A percentile compares a stretch with the other conserved stretches of the same genome.
phyloP scores from a whole-genome alignment of 2,797 vertebrate species.

The Amphiprion clarkii region DNA sequence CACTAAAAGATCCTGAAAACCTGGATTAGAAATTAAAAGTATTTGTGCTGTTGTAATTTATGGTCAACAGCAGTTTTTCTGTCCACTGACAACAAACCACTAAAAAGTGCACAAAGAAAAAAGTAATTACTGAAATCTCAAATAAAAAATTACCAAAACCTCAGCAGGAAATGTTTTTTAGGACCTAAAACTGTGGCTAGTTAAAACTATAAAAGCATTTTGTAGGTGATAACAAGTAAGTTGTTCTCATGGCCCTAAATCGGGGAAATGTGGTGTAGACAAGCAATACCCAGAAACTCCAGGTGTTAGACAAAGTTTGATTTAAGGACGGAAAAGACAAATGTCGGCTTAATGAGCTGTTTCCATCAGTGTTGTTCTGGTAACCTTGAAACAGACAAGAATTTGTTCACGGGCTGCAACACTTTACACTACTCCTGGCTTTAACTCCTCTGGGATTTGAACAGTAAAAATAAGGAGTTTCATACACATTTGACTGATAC shows the following conservation, averaged over 20 bases:
- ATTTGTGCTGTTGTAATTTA: background rate
- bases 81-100: background rate
- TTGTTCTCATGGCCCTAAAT: background rate
- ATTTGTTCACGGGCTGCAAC: background rate
- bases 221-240: background rate
- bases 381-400: background rate
- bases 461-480: background rate
- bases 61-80: background rate
- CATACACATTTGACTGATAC: background rate
- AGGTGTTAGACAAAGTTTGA: conserved; percentile 9
- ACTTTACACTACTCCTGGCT: background rate
- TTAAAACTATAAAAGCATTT: background rate
- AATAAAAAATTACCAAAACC: background rate
- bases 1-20: background rate
- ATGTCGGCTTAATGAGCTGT: background rate
- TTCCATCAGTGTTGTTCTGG: background rate
- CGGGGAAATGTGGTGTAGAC: background rate
- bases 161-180: background rate
- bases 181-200: background rate
- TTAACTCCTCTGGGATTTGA: background rate
- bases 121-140: background rate
- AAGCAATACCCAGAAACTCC: conserved; percentile 3
- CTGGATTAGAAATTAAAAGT: background rate
- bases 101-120: background rate
- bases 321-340: background rate